These are phyloP conservation scores for Chinchilla lanigera DNA, from an alignment of 2,113 vertebrate genomes.

Conservation along the genomic window DNA sequence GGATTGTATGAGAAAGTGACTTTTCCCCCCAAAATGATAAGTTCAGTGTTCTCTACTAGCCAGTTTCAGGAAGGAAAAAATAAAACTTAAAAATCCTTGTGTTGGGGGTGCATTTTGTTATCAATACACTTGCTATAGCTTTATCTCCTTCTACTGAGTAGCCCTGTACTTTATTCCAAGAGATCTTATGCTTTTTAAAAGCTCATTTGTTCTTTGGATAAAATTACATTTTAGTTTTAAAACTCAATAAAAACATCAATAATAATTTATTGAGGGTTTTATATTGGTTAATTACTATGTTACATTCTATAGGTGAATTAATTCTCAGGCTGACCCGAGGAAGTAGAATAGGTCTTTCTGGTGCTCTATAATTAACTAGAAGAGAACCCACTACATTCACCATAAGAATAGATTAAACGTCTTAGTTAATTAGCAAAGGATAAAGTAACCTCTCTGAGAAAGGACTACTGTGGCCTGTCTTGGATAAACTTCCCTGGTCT, in stretches of 20 bases:
- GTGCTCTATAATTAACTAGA: background rate
- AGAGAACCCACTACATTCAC: background rate
- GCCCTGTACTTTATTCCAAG: background rate
- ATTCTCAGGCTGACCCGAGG: background rate
- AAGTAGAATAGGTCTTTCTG: slow-evolving; percentile 22
- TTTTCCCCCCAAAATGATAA: background rate
- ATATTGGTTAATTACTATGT: background rate
- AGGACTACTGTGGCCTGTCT: background rate
- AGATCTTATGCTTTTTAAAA: slow-evolving; percentile 1
- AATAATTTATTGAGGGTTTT: background rate
- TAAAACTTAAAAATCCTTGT: background rate
- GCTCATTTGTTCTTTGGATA: background rate
- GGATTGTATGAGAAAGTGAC: background rate
- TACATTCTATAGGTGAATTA: background rate
- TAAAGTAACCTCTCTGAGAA: slow-evolving; percentile 2
- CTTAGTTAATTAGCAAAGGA: slow-evolving; percentile 42
- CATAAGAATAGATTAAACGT: slow-evolving; percentile 48
- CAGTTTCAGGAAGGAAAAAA: background rate
- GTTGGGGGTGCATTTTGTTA: background rate
- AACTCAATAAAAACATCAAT: background rate
- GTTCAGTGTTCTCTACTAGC: background rate
- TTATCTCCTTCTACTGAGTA: background rate
- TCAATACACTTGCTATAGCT: background rate
- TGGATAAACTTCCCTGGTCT: background rate
- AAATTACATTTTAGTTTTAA: slow-evolving; percentile 50